Conservation (phyloP, 92 coral and sea anemone genomes). For the Parazoanthus atlanticus region DNA sequence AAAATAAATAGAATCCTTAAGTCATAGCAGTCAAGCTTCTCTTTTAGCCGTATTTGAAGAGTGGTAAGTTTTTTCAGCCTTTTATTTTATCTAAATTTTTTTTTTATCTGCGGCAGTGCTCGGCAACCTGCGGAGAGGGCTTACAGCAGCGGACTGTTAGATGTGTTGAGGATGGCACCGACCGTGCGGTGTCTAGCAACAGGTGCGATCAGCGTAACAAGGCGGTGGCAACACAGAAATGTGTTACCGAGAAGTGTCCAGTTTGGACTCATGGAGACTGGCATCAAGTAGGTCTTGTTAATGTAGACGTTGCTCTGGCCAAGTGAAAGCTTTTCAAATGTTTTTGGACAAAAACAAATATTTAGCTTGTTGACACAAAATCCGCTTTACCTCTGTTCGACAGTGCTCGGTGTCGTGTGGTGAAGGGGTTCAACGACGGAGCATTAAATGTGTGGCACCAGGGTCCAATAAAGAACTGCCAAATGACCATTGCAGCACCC, state of each 20-base stretch:
- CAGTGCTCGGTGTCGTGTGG: slow-evolving; percentile 45
- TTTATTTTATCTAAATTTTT: neutral
- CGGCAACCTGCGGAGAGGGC: slow-evolving; percentile 35
- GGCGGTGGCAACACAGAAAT: neutral
- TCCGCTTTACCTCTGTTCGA: neutral
- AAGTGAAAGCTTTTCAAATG: neutral
- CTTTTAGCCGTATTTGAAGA: too few species aligned
- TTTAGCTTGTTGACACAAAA: neutral
- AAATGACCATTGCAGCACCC: slow-evolving; percentile 21
- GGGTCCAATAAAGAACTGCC: slow-evolving; percentile 21
- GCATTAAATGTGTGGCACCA: slow-evolving; percentile 8
- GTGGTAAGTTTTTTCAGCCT: too few species aligned
- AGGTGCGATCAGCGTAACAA: neutral
- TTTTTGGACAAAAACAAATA: neutral
- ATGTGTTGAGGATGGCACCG: slow-evolving; percentile 25
- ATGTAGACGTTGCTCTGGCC: neutral
- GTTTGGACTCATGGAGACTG: slow-evolving; percentile 33
- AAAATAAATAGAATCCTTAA: neutral
- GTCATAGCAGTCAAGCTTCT: neutral
- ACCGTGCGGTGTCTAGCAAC: slow-evolving; percentile 9
- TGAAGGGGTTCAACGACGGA: slow-evolving; percentile 39
- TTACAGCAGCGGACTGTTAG: slow-evolving; percentile 31
- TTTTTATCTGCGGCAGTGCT: neutral
- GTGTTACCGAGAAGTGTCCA: slow-evolving; percentile 16
- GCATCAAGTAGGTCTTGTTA: slow-evolving; percentile 10